These are phyloP conservation scores for Centropus unirufus DNA, from an alignment of 2,113 vertebrate species.

Conservation along the genomic window DNA sequence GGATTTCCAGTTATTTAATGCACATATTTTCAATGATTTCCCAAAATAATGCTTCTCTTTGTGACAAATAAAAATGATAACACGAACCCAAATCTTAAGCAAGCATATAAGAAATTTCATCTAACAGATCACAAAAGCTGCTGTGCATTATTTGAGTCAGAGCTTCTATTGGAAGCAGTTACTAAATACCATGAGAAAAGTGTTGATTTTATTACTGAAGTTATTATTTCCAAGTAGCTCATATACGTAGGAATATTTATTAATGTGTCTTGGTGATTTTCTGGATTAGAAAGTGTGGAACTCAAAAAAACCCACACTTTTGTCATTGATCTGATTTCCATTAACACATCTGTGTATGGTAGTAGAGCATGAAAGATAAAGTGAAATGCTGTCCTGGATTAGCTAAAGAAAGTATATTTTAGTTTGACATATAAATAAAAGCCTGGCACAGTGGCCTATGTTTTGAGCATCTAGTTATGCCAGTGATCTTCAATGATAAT, in stretches of 20 bases:
- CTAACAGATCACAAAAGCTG: background rate
- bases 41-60: background rate
- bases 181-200: background rate
- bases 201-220: conserved; percentile 1
- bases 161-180: background rate
- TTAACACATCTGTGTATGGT: background rate
- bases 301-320: background rate
- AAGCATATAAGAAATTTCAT: background rate
- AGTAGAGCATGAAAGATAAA: background rate
- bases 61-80: background rate
- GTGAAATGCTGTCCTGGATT: background rate
- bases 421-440: background rate
- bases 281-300: background rate
- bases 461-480: background rate
- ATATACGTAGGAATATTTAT: background rate
- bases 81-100: background rate
- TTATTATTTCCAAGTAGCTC: background rate
- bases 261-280: background rate
- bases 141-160: background rate
- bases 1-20: background rate
- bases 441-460: background rate
- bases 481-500: background rate
- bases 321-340: background rate
- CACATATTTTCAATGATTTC: background rate
- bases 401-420: background rate